These are phyloP conservation scores for Epinephelus awoara DNA, from an alignment of 2,797 vertebrate species.

Conservation along the genomic window DNA sequence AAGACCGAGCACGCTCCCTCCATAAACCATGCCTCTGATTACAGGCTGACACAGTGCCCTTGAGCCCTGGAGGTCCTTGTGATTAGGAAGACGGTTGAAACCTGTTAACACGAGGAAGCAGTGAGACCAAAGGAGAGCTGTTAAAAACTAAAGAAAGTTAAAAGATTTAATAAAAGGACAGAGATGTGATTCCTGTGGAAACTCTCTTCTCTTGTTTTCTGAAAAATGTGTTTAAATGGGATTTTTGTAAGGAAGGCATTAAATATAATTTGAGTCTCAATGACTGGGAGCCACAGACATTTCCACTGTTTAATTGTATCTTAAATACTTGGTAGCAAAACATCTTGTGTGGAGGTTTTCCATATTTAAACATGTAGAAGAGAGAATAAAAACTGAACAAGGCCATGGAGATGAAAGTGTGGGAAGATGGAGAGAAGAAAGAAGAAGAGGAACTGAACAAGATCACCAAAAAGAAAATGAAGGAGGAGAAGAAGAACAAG, in stretches of 20 bases:
- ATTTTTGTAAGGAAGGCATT: background rate
- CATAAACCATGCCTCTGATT: background rate
- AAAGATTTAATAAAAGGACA: background rate
- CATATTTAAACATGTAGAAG: background rate
- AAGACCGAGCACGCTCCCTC: slow-evolving; percentile 56
- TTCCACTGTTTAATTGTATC: no score
- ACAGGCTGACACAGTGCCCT: slow-evolving; percentile 11
- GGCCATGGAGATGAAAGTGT: no score
- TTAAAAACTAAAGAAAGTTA: background rate
- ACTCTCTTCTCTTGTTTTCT: background rate
- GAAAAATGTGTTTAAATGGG: no score
- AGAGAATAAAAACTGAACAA: no score
- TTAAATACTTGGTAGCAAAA: no score
- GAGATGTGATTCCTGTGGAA: background rate
- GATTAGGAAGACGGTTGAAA: background rate
- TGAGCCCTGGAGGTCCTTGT: slow-evolving; percentile 17
- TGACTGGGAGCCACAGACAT: no score
- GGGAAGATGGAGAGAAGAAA: no score
- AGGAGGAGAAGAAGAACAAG: no score
- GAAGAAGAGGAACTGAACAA: no score
- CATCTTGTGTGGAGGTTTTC: no score
- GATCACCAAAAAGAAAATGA: no score
- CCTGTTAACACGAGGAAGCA: background rate
- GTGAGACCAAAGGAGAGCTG: background rate
- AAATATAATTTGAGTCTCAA: background rate